Evolutionary conservation across 2,113 vertebrate genomes (phyloP).

Genomic region (Sminthopsis crassicaudata): DNA sequence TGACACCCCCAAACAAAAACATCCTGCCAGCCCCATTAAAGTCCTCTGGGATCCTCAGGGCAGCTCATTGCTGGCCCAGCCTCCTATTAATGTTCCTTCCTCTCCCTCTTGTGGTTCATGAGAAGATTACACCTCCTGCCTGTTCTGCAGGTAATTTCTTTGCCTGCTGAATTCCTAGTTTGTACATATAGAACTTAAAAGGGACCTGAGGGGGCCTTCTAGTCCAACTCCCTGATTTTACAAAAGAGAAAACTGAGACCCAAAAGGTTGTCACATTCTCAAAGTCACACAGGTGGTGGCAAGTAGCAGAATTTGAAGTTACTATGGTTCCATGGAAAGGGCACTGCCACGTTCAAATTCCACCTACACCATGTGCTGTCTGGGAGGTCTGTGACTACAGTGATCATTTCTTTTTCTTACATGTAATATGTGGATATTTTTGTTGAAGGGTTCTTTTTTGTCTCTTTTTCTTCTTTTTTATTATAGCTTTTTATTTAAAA

Average conservation of each 20-base stretch:
- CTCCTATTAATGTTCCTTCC: conserved; percentile 83
- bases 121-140: conserved; percentile 82
- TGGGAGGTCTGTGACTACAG: neutral
- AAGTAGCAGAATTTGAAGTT: neutral
- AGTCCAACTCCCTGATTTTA: neutral
- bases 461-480: too few relatives aligned
- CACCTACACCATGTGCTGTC: neutral
- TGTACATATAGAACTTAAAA: neutral
- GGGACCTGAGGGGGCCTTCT: neutral
- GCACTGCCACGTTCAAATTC: neutral
- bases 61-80: conserved; percentile 43
- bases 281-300: neutral
- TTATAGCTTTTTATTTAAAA: too few relatives aligned
- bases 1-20: neutral
- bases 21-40: neutral
- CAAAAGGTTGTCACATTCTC: neutral
- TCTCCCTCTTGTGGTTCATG: conserved; percentile 86
- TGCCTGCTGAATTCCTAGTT: neutral
- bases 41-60: neutral
- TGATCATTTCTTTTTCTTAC: neutral
- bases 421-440: too few relatives aligned
- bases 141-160: neutral
- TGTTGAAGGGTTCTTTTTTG: too few relatives aligned
- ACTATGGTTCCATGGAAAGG: neutral
- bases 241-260: neutral